Conservation (phyloP, 2,888 invertebrate genomes). For the Papilio elwesi region DNA sequence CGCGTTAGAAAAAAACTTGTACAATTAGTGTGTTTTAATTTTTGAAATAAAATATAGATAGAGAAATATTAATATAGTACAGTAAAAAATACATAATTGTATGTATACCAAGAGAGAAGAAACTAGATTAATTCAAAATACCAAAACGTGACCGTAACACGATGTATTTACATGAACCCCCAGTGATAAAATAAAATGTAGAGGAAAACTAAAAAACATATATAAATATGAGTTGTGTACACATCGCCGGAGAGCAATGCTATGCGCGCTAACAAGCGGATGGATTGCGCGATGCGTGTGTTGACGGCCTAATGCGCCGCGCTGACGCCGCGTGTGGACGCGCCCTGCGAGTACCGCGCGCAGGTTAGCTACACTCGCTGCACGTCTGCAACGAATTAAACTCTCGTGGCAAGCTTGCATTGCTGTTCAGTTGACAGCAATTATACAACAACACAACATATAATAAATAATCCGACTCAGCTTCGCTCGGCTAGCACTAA, state of each 20-base stretch:
- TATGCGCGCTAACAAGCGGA: conserved; percentile 34
- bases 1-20: no score
- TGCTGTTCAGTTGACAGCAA: background rate
- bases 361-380: conserved; percentile 44
- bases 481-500: no score
- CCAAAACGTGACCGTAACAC: no score
- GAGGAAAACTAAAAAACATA: no score
- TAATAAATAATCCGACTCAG: no score
- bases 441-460: no score
- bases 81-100: background rate
- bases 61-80: conserved; percentile 21
- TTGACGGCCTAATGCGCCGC: conserved; percentile 61
- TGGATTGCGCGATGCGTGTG: conserved; percentile 43
- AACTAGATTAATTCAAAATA: no score
- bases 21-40: no score
- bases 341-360: conserved; percentile 48
- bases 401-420: background rate
- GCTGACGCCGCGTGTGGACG: conserved; percentile 57
- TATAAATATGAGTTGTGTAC: background rate
- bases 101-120: no score
- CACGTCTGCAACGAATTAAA: no score
- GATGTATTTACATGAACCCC: no score
- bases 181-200: background rate
- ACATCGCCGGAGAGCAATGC: conserved; percentile 21
- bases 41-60: no score